phyloP scores from a whole-genome alignment of 2,888 invertebrate species.

The Philaethria dido region DNA sequence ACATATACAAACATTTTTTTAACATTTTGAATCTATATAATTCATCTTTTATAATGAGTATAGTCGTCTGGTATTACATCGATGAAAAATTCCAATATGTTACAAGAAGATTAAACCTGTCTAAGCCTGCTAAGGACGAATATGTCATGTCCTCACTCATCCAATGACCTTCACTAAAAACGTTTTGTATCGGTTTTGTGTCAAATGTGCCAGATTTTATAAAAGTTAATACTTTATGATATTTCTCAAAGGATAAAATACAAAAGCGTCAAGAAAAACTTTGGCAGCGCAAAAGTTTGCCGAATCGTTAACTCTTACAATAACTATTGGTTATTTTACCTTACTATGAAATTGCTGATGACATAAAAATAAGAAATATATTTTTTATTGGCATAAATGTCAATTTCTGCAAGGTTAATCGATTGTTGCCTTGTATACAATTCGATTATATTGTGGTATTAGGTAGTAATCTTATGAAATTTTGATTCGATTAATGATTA shows the following conservation, averaged over 20 bases:
- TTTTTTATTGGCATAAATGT: neutral
- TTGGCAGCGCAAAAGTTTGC: conserved; percentile 24
- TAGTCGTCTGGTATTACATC: too few relatives aligned
- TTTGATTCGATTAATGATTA: too few relatives aligned
- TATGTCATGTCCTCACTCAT: neutral
- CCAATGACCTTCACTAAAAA: conserved; percentile 3
- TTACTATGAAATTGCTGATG: neutral
- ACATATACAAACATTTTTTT: too few relatives aligned
- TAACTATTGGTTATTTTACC: conserved; percentile 21
- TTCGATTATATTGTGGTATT: too few relatives aligned
- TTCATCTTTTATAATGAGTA: neutral
- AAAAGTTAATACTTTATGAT: conserved; percentile 26
- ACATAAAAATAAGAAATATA: neutral
- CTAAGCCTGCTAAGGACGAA: conserved; percentile 6
- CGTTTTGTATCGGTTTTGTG: conserved; percentile 14
- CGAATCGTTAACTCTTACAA: conserved; percentile 27
- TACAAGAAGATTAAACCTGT: neutral
- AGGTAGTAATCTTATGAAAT: too few relatives aligned
- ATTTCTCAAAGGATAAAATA: conserved; percentile 28
- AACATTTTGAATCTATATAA: too few relatives aligned
- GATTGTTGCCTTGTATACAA: too few relatives aligned
- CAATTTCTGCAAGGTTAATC: too few relatives aligned
- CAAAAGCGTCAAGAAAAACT: conserved; percentile 26
- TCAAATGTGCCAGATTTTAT: conserved; percentile 24
- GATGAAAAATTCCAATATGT: neutral